These are phyloP conservation scores for Poecilia velifera DNA, from an alignment of 2,797 vertebrate species.

Conservation along the genomic window DNA sequence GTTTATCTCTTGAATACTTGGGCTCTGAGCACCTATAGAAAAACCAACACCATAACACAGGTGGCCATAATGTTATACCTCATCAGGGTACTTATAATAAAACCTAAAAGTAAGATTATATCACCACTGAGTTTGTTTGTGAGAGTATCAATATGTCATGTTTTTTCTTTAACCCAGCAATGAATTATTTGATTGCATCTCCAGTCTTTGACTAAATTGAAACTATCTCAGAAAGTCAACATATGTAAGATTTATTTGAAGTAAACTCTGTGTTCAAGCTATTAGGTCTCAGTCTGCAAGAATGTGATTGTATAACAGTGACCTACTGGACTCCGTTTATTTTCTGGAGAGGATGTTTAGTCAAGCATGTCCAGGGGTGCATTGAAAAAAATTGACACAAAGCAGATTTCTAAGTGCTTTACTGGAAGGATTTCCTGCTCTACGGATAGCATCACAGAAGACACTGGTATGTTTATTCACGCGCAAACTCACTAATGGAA, in stretches of 20 bases:
- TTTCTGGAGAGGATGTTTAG: slow-evolving; percentile 67
- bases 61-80: neutral
- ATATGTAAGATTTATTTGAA: slow-evolving; percentile 14
- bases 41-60: neutral
- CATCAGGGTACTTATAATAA: neutral
- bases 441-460: slow-evolving; percentile 24
- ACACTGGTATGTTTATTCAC: slow-evolving; percentile 2
- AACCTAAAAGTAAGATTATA: neutral
- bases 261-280: slow-evolving; percentile 17
- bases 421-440: slow-evolving; percentile 45
- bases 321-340: slow-evolving; percentile 47
- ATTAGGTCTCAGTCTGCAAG: slow-evolving; percentile 5
- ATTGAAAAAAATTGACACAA: slow-evolving; percentile 49
- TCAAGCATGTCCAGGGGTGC: slow-evolving; percentile 46
- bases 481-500: slow-evolving; percentile 14
- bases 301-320: slow-evolving; percentile 18
- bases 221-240: slow-evolving; percentile 9
- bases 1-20: neutral
- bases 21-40: neutral
- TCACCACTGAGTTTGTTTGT: neutral
- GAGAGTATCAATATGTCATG: neutral
- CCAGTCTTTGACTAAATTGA: neutral
- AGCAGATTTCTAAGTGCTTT: slow-evolving; percentile 55
- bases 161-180: neutral
- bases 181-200: neutral